These are phyloP conservation scores for Piaya cayana DNA, from an alignment of 2,113 vertebrate genomes.

Conservation along the genomic window DNA sequence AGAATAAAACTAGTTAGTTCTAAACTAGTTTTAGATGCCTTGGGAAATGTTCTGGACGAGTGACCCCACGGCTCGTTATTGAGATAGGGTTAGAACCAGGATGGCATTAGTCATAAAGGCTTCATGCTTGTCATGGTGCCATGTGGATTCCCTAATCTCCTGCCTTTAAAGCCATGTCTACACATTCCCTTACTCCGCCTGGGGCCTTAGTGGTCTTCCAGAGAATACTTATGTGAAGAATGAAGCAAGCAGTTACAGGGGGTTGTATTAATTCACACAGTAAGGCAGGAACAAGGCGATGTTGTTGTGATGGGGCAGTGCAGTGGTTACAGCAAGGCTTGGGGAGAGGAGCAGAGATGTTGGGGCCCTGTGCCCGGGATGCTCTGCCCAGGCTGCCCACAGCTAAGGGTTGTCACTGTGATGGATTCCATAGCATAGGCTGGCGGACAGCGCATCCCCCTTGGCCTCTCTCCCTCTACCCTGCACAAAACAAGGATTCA, in stretches of 20 bases:
- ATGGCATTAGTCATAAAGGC: neutral
- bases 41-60: neutral
- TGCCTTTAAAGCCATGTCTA: neutral
- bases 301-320: fast-evolving
- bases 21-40: neutral
- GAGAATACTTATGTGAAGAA: neutral
- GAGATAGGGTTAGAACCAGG: neutral
- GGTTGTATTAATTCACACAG: neutral
- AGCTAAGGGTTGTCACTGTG: slow-evolving; percentile 4
- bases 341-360: neutral
- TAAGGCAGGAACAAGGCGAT: neutral
- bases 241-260: neutral
- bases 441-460: neutral
- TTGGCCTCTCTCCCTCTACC: neutral
- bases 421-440: neutral
- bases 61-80: neutral
- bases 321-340: neutral
- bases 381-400: neutral
- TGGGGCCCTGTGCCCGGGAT: neutral
- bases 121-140: neutral
- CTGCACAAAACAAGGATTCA: neutral
- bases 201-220: neutral
- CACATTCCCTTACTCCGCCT: neutral
- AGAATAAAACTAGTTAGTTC: neutral
- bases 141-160: neutral